Evolutionary conservation across 2,888 invertebrate species (phyloP).

Genomic region (Pinctada fucata): DNA sequence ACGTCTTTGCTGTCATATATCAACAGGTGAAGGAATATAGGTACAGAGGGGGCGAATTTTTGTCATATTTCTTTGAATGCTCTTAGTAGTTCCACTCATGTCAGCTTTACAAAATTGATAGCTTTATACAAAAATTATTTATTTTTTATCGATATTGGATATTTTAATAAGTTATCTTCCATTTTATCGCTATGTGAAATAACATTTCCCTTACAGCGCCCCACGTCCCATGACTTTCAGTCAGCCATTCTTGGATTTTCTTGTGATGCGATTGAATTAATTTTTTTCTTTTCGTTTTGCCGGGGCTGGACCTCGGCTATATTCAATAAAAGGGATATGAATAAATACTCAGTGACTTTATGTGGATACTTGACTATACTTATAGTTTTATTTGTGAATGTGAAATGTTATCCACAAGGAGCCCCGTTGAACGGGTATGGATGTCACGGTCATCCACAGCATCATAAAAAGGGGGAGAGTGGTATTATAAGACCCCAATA

Average conservation of each 20-base stretch:
- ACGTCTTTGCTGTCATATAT: not conserved
- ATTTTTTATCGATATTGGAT: not conserved
- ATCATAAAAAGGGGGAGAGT: slow-evolving; percentile 20
- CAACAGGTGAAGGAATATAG: not conserved
- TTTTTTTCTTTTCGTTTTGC: slow-evolving; percentile 24
- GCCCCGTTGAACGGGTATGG: slow-evolving; percentile 29
- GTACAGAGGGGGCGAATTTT: not conserved
- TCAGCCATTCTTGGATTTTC: not conserved
- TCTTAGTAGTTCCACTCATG: too few species aligned
- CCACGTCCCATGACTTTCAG: not conserved
- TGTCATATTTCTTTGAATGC: too few species aligned
- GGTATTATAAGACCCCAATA: slow-evolving; percentile 24
- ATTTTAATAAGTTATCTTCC: too few species aligned
- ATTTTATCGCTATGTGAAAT: too few species aligned
- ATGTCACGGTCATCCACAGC: slow-evolving; percentile 25
- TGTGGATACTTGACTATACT: slow-evolving; percentile 2
- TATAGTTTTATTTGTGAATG: not conserved
- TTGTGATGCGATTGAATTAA: not conserved
- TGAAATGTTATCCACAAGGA: slow-evolving; percentile 21
- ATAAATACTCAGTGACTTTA: not conserved
- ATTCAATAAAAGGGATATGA: slow-evolving; percentile 3
- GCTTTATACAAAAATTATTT: not conserved
- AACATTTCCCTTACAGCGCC: not conserved
- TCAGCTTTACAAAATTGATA: too few species aligned
- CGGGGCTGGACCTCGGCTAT: slow-evolving; percentile 32